Conservation (phyloP, 2,113 vertebrate species). For the Myotis davidii region DNA sequence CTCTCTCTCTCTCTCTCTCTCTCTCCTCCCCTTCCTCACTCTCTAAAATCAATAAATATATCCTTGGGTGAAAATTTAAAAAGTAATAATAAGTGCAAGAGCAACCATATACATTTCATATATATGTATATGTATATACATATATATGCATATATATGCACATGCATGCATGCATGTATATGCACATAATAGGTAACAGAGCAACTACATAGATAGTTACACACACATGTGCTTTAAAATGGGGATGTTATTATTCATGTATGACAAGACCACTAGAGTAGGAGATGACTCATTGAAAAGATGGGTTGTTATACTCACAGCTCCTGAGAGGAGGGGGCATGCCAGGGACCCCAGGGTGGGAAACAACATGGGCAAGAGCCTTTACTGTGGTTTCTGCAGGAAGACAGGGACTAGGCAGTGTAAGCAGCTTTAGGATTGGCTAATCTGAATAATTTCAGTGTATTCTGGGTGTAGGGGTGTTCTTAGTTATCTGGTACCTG, state of each 20-base stretch:
- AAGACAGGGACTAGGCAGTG: background rate
- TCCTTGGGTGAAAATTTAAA: too few species aligned
- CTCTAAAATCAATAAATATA: too few species aligned
- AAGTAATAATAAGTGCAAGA: too few species aligned
- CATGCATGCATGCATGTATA: fast-evolving
- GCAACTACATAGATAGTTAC: background rate
- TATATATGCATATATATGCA: too few species aligned
- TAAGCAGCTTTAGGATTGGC: background rate
- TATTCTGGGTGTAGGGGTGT: background rate
- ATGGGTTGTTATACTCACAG: background rate
- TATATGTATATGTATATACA: fast-evolving
- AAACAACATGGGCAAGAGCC: too few species aligned
- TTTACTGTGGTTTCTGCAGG: background rate
- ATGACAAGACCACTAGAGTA: background rate
- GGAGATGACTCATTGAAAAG: background rate
- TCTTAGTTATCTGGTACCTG: background rate
- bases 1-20: too few species aligned
- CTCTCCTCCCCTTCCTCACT: too few species aligned
- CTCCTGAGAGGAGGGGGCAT: too few species aligned
- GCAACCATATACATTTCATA: background rate
- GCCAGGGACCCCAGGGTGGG: background rate
- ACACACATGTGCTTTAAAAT: background rate
- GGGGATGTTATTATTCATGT: background rate
- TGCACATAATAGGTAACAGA: background rate
- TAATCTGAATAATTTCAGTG: background rate